These are phyloP conservation scores for Drosophila auraria DNA, from an alignment of 1,140 invertebrate species.

Conservation along the genomic window DNA sequence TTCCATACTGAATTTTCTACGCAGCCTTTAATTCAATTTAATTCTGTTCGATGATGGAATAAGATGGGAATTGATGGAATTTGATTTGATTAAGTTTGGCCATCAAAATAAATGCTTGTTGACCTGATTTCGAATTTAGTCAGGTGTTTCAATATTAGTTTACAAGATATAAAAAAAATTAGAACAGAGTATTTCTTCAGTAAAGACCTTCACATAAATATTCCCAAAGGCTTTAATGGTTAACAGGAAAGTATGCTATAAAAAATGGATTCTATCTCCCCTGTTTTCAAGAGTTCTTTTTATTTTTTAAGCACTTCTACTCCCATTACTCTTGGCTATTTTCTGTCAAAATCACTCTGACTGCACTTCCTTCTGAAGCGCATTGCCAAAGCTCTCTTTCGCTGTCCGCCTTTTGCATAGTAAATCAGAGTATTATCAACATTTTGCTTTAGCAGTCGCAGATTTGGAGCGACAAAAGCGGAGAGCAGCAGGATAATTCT, in stretches of 20 bases:
- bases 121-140: not conserved
- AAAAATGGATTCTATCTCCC: not conserved
- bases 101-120: constrained; percentile 2
- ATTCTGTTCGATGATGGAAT: constrained; percentile 34
- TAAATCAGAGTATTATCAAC: constrained; percentile 78
- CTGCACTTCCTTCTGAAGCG: constrained; percentile 30
- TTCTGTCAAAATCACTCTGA: constrained; percentile 19
- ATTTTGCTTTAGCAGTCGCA: constrained; percentile 66
- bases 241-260: not conserved
- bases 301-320: constrained; percentile 7
- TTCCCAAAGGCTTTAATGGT: not conserved
- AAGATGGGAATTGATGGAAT: too few relatives aligned
- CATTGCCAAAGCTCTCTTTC: constrained; percentile 49
- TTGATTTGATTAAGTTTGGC: constrained; percentile 11
- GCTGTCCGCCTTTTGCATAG: constrained; percentile 39
- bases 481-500: constrained; percentile 54
- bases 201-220: not conserved
- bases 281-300: not conserved
- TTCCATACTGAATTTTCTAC: constrained; percentile 3
- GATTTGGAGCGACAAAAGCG: constrained; percentile 56
- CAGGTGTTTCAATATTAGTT: not conserved
- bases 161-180: too few relatives aligned
- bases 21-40: constrained; percentile 61
- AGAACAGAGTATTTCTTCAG: too few relatives aligned
- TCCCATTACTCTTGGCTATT: constrained; percentile 11